Conservation (phyloP, 2,888 invertebrate genomes). For the Leptopilina drosophilae region DNA sequence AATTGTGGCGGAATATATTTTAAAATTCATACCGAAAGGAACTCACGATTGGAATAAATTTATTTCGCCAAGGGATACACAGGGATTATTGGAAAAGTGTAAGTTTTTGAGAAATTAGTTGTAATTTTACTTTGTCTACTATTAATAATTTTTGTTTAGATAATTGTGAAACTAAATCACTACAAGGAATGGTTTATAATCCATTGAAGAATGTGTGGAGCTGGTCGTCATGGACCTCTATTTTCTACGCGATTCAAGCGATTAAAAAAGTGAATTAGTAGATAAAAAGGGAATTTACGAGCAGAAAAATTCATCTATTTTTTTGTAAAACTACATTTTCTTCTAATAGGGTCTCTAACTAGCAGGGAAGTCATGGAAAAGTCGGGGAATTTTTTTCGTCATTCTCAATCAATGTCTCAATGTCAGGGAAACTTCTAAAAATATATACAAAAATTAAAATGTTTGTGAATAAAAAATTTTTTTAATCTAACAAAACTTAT, state of each 20-base stretch:
- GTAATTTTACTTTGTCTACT: too few relatives aligned
- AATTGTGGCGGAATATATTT: conserved; percentile 86
- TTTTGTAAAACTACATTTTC: neutral
- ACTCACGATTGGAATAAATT: conserved; percentile 96
- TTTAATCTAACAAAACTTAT: too few relatives aligned
- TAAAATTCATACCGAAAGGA: conserved; percentile 86
- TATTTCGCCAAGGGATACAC: conserved; percentile 87
- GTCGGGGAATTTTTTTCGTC: too few relatives aligned
- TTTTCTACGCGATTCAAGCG: conserved; percentile 91
- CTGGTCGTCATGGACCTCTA: conserved; percentile 83
- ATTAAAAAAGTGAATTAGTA: conserved; percentile 78
- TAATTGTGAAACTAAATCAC: conserved; percentile 83
- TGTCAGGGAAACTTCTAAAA: too few relatives aligned
- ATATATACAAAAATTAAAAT: too few relatives aligned
- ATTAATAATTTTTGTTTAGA: conserved; percentile 75
- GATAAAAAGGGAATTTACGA: neutral
- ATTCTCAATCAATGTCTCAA: too few relatives aligned
- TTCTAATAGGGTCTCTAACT: too few relatives aligned
- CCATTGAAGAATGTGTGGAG: conserved; percentile 85
- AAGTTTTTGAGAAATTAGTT: conserved; percentile 72
- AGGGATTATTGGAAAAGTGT: conserved; percentile 85
- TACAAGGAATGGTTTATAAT: conserved; percentile 89
- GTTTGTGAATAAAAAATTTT: too few relatives aligned
- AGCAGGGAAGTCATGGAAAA: too few relatives aligned
- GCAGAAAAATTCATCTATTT: neutral